Base-by-base conservation (phyloP, 2,797 vertebrate species). In the Tenualosa thibaudeaui region DNA sequence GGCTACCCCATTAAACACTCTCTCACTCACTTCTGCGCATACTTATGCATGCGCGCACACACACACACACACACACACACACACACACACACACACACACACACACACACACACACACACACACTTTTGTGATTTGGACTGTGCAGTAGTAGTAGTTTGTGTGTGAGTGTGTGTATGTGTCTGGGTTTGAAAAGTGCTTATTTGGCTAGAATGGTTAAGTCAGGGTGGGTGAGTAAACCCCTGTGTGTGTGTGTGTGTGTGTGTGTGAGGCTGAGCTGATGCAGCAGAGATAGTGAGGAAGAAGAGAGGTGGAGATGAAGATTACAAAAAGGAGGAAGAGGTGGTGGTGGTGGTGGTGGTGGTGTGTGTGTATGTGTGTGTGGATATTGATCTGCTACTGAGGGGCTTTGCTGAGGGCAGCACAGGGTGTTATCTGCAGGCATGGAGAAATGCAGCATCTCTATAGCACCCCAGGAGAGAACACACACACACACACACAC, bases 321-420 rank as follows among this genome's bases (percentile, higher is more conserved):
- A 56, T 19, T 15, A 56, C 15, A 3, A 22, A 19, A 15, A 22
- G 54, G 54, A 56, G 15, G 17, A 56, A 2, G 54, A 56, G 4
- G 54, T 22, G 17, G 54, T 19, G 15, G 17, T 19, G 54, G 4
- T 22, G 54, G 0, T 56, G 3, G 3, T 56, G 54, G 19, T 58
- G 56, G 19, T 58, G 56, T 5, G 56, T 46, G 56, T 5, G 22
- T 3, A 19, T 19, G 22, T 19, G 56, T 3, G 3, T 17, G 68
- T 40, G 15, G 68, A 19, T 75, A 75, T 75, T 43, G 68, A 75
- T 75, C 15, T 15, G 15, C 15, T 31, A 75, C 12, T 40, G 37
- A 71, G 68, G 68, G 62, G 62, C 62, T 75, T 75, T 75, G 37
- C 68, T 75, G 68, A 65, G 62, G 62, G n/a, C 62, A 65, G 62